Evolutionary conservation across 92 coral and sea anemone genomes (phyloP).

Genomic region (Porites evermanni): DNA sequence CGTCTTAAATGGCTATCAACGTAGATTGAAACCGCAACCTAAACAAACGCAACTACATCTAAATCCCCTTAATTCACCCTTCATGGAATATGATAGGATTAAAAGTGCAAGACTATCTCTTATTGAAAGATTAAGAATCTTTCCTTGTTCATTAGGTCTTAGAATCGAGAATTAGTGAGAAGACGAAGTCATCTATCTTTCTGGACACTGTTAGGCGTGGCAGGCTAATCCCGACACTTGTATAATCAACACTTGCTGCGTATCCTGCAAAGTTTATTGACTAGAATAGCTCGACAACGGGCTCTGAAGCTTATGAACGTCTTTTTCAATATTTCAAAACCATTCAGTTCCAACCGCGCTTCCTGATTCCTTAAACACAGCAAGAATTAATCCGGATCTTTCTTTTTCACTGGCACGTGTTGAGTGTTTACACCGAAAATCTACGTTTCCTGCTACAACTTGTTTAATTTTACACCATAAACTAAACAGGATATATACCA

Average conservation of each 20-base stretch:
- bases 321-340: neutral
- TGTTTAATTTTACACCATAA: no score
- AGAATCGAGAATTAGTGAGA: slow-evolving; percentile 28
- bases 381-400: slow-evolving; percentile 15
- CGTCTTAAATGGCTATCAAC: slow-evolving; percentile 8
- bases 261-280: neutral
- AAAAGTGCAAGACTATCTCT: slow-evolving; percentile 25
- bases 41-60: slow-evolving; percentile 20
- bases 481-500: neutral
- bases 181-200: slow-evolving; percentile 14
- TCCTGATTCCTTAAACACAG: slow-evolving; percentile 11
- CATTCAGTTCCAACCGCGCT: neutral
- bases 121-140: slow-evolving; percentile 42
- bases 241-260: slow-evolving; percentile 20
- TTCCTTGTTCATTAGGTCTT: slow-evolving; percentile 14
- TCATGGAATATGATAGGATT: slow-evolving; percentile 32
- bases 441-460: slow-evolving; percentile 17
- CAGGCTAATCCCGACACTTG: slow-evolving; percentile 8
- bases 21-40: slow-evolving; percentile 17
- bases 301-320: neutral
- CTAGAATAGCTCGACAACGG: neutral
- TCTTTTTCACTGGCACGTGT: neutral
- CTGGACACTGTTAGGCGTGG: neutral
- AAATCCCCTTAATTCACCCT: slow-evolving; percentile 18
- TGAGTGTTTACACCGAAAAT: neutral